These are phyloP conservation scores for Agraylea sexmaculata DNA, from an alignment of 1,140 invertebrate species.

Conservation along the genomic window DNA sequence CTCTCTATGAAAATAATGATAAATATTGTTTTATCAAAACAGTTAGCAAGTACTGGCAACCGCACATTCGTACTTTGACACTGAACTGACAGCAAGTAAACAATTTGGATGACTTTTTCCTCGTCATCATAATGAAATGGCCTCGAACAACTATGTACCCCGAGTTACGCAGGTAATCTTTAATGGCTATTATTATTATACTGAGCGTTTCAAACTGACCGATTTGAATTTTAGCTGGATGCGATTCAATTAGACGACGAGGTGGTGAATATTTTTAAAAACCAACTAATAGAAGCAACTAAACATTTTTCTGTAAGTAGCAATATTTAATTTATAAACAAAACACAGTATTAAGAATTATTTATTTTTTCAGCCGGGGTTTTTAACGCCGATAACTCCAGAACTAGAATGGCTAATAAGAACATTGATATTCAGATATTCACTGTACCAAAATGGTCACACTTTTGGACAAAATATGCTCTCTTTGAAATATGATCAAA, in stretches of 20 bases:
- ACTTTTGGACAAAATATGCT: constrained; percentile 52
- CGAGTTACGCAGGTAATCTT: constrained; percentile 18
- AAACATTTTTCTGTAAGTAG: constrained; percentile 18
- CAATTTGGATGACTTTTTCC: too few relatives aligned
- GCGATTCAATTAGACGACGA: constrained; percentile 19
- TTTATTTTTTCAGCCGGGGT: constrained; percentile 42
- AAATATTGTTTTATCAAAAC: too few relatives aligned
- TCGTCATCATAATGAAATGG: too few relatives aligned
- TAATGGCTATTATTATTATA: constrained; percentile 3
- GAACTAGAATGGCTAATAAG: constrained; percentile 45
- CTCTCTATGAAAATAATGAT: too few relatives aligned
- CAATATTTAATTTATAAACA: constrained; percentile 3
- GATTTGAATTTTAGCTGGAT: constrained; percentile 16
- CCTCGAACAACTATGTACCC: constrained; percentile 18
- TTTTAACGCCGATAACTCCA: constrained; percentile 40
- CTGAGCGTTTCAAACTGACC: not conserved
- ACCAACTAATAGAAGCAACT: constrained; percentile 16
- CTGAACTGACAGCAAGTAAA: too few relatives aligned
- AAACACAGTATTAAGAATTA: too few relatives aligned
- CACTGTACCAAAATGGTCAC: constrained; percentile 37
- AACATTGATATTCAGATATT: constrained; percentile 45
- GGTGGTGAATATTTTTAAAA: constrained; percentile 18
- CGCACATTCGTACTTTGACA: too few relatives aligned
- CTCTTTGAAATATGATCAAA: constrained; percentile 43
- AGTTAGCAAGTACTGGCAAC: too few relatives aligned